Conservation (phyloP, 2,113 vertebrate species). For the Microcebus tavaratra region DNA sequence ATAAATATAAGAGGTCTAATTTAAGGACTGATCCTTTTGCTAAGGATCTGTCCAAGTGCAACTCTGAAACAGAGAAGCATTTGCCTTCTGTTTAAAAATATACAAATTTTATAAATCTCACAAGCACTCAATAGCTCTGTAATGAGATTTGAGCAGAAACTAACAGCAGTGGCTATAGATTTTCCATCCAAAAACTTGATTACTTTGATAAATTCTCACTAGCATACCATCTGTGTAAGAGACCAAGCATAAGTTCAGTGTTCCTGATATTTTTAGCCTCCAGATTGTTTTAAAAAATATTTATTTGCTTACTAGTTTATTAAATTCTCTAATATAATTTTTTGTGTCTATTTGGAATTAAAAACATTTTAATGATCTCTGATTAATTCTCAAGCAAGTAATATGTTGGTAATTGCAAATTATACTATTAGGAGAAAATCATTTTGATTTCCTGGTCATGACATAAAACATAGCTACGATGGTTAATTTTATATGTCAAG, state of each 20-base stretch:
- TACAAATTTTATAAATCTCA: slow-evolving; percentile 31
- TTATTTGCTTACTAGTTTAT: slow-evolving; percentile 57
- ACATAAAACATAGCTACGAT: slow-evolving; percentile 4
- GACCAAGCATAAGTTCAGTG: background rate
- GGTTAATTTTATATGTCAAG: background rate
- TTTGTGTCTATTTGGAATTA: background rate
- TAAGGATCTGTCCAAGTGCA: background rate
- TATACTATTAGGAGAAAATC: slow-evolving; percentile 20
- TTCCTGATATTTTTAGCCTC: slow-evolving; percentile 33
- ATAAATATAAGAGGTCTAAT: background rate
- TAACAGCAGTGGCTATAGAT: background rate
- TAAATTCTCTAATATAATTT: slow-evolving; percentile 20
- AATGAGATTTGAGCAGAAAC: slow-evolving; percentile 40
- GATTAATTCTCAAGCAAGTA: slow-evolving; percentile 31
- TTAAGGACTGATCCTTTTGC: background rate
- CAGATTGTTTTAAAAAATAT: slow-evolving; percentile 41
- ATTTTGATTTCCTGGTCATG: slow-evolving; percentile 7
- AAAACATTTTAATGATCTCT: slow-evolving; percentile 27
- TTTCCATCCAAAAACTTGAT: slow-evolving; percentile 30
- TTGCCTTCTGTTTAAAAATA: slow-evolving; percentile 43
- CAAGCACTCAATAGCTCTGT: background rate
- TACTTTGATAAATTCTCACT: slow-evolving; percentile 51
- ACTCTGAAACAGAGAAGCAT: background rate
- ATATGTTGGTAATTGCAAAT: slow-evolving; percentile 22
- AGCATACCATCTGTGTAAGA: background rate